phyloP scores from a whole-genome alignment of 2,888 invertebrate species.

The Parnassius smintheus region DNA sequence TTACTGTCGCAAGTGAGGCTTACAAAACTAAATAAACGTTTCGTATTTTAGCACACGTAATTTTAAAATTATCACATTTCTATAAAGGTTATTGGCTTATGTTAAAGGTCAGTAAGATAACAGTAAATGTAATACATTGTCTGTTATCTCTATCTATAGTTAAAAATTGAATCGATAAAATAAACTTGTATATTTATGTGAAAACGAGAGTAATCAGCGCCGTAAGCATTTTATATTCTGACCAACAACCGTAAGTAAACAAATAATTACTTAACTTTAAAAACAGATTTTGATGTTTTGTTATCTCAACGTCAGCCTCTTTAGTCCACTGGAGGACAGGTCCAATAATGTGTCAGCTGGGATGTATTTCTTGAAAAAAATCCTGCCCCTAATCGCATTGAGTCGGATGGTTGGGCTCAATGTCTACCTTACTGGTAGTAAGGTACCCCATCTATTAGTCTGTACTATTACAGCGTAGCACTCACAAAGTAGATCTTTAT shows the following conservation, averaged over 20 bases:
- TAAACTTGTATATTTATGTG: constrained; percentile 7
- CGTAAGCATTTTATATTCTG: neutral
- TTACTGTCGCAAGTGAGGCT: neutral
- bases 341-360: too few relatives aligned
- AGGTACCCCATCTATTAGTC: too few relatives aligned
- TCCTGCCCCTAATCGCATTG: too few relatives aligned
- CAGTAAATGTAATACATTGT: constrained; percentile 28
- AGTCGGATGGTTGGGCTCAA: too few relatives aligned
- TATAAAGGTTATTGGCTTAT: constrained; percentile 28
- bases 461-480: too few relatives aligned
- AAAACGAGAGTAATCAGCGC: neutral
- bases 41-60: neutral
- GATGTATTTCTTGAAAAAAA: too few relatives aligned
- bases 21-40: neutral
- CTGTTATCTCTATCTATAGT: neutral
- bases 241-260: constrained; percentile 5
- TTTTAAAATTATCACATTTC: constrained; percentile 12
- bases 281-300: too few relatives aligned
- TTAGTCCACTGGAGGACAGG: too few relatives aligned
- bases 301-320: too few relatives aligned
- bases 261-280: neutral
- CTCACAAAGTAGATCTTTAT: too few relatives aligned
- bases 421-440: too few relatives aligned
- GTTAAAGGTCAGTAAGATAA: constrained; percentile 42
- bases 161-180: constrained; percentile 19